A percentile compares a stretch with the other conserved stretches of the same genome.
Evolutionary conservation across 2,113 vertebrate genomes (phyloP).

Genomic region (Pseudolaguvia tuberculata): DNA sequence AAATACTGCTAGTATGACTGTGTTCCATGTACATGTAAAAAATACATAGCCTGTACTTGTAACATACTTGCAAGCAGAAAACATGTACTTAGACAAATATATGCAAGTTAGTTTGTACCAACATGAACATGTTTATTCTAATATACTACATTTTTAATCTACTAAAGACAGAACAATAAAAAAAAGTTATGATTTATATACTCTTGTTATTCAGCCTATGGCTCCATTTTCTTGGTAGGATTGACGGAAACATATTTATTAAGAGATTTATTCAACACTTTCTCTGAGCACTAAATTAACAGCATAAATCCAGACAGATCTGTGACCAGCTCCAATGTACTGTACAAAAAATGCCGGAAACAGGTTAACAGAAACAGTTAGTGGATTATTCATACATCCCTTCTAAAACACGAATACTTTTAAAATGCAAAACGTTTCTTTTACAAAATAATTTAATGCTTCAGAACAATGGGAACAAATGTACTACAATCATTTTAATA

Average conservation of each 20-base stretch:
- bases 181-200: not conserved
- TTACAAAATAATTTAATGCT: not conserved
- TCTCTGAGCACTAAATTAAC: not conserved
- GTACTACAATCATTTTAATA: too few relatives aligned
- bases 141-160: not conserved
- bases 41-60: not conserved
- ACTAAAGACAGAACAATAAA: not conserved
- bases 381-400: conserved; percentile 24
- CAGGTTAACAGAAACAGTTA: conserved; percentile 8
- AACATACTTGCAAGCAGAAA: too few relatives aligned
- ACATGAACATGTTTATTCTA: not conserved
- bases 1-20: not conserved
- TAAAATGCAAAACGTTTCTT: not conserved
- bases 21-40: not conserved
- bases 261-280: conserved; percentile 3
- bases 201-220: not conserved
- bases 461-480: not conserved
- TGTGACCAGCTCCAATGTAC: not conserved
- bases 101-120: not conserved
- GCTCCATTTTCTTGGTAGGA: not conserved
- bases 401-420: conserved; percentile 2
- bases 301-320: not conserved
- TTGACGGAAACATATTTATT: not conserved
- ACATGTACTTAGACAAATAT: not conserved
- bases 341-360: conserved; percentile 1